Evolutionary conservation across 2,888 invertebrate species (phyloP).

Genomic region (Tanytarsus gracilentus): DNA sequence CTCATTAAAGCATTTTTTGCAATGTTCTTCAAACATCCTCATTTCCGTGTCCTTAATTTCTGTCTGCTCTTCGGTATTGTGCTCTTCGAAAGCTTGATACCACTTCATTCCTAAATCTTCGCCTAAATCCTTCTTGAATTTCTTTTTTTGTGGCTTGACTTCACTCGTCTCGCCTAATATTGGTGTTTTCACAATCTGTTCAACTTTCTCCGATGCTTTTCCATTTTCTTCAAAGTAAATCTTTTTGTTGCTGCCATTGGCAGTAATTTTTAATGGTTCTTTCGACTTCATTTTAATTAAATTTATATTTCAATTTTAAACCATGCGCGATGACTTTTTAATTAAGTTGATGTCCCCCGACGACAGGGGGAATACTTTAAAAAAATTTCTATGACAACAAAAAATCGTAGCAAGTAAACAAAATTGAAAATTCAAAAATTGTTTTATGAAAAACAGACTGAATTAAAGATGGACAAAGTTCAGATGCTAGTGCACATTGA

Average conservation of each 20-base stretch:
- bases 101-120: slow-evolving; percentile 38
- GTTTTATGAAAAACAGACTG: not conserved
- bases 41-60: slow-evolving; percentile 42
- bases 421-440: not conserved
- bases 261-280: not conserved
- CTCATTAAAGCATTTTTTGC: slow-evolving; percentile 38
- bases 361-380: too few species aligned
- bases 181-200: slow-evolving; percentile 35
- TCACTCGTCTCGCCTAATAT: slow-evolving; percentile 37
- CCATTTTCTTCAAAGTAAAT: slow-evolving; percentile 30
- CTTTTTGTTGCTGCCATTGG: slow-evolving; percentile 17
- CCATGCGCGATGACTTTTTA: not conserved
- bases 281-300: slow-evolving; percentile 10
- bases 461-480: slow-evolving; percentile 59
- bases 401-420: not conserved
- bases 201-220: slow-evolving; percentile 7
- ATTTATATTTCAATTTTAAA: not conserved
- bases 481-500: slow-evolving; percentile 84
- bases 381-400: too few species aligned
- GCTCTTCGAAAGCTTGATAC: slow-evolving; percentile 39
- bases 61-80: slow-evolving; percentile 36
- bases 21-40: slow-evolving; percentile 37
- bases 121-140: slow-evolving; percentile 31
- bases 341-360: too few species aligned
- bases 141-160: slow-evolving; percentile 25